A percentile compares a stretch with the other conserved stretches of the same genome.
Conservation (phyloP, 2,113 vertebrate species). For the Phaethornis superciliosus region DNA sequence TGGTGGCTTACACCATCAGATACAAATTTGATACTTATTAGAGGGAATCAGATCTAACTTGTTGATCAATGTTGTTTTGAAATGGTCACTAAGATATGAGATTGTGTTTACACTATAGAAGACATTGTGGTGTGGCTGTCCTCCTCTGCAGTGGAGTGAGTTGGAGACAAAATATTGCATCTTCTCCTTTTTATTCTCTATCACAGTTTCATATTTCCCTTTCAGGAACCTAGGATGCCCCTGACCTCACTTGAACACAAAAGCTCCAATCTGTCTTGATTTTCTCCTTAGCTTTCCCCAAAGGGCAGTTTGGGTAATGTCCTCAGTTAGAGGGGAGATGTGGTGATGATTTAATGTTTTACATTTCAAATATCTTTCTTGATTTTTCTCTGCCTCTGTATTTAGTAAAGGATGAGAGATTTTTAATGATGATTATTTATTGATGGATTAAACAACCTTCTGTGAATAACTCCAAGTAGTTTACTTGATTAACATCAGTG, state of each 20-base stretch:
- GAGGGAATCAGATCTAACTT: not conserved
- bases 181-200: not conserved
- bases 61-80: not conserved
- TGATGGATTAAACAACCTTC: not conserved
- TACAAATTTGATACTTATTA: not conserved
- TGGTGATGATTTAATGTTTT: not conserved
- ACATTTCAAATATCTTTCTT: not conserved
- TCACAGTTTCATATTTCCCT: not conserved
- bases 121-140: not conserved
- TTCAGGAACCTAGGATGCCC: not conserved
- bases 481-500: not conserved
- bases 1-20: too few species aligned
- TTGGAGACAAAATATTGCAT: not conserved
- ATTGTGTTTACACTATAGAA: not conserved
- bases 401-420: not conserved
- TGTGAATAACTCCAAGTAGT: not conserved
- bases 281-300: not conserved
- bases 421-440: not conserved
- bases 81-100: not conserved
- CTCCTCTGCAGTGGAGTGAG: not conserved
- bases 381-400: not conserved
- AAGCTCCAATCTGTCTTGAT: not conserved
- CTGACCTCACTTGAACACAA: not conserved
- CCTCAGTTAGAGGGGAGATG: not conserved
- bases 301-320: not conserved